Percentiles rank a stretch among this genome's conserved stretches.
Evolutionary conservation across 2,797 vertebrate species (phyloP).

Genomic region (Leptatherina wallacei): DNA sequence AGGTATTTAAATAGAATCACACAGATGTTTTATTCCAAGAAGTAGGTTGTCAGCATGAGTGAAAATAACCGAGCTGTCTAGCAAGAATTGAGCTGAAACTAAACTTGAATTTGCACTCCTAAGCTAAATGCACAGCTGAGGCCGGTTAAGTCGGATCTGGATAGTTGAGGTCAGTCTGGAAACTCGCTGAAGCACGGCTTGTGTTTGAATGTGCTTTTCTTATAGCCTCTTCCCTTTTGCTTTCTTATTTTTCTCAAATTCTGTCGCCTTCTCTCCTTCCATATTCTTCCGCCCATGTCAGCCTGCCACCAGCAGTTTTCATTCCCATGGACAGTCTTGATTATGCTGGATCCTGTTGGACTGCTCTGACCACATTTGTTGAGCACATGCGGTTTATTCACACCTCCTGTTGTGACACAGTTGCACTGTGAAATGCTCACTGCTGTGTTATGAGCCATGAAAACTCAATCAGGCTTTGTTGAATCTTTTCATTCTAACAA

Average conservation of each 20-base stretch:
- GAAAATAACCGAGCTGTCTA: slow-evolving; percentile 32
- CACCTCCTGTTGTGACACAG: slow-evolving; percentile 56
- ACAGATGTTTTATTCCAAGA: slow-evolving; percentile 63
- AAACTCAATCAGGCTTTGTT: slow-evolving; percentile 47
- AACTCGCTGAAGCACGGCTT: slow-evolving; percentile 28
- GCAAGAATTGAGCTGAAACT: slow-evolving; percentile 18
- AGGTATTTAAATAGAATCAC: slow-evolving; percentile 40
- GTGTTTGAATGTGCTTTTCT: slow-evolving; percentile 22
- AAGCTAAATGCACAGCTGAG: slow-evolving; percentile 5
- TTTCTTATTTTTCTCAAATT: slow-evolving; percentile 3
- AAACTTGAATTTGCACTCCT: slow-evolving; percentile 17
- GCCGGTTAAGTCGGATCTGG: neutral
- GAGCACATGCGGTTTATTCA: slow-evolving; percentile 33
- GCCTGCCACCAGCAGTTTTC: slow-evolving; percentile 30
- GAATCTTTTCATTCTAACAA: neutral
- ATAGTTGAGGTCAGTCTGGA: slow-evolving; percentile 32
- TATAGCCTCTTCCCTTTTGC: slow-evolving; percentile 11
- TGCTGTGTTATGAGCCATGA: slow-evolving; percentile 33
- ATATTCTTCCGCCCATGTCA: slow-evolving; percentile 25
- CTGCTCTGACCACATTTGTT: slow-evolving; percentile 31
- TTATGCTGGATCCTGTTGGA: slow-evolving; percentile 23
- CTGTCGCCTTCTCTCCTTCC: neutral
- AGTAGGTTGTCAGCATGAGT: slow-evolving; percentile 50
- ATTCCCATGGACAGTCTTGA: slow-evolving; percentile 23
- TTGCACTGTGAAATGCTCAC: slow-evolving; percentile 46